These are phyloP conservation scores for Spicauda simplicius DNA, from an alignment of 2,888 invertebrate species.

Conservation along the genomic window DNA sequence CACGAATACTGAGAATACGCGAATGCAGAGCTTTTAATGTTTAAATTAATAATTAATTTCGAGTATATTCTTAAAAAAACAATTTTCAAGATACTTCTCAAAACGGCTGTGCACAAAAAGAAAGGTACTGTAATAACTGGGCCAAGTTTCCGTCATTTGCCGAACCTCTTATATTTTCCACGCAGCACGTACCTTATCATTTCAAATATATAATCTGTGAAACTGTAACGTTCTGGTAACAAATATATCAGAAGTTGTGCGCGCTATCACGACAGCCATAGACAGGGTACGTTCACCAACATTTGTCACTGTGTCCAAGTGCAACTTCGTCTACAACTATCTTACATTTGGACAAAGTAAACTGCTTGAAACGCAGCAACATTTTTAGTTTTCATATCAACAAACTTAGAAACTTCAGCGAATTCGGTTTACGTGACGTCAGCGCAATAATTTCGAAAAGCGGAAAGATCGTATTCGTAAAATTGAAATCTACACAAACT, in stretches of 20 bases:
- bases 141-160: neutral
- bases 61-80: too few relatives aligned
- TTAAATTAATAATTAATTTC: too few relatives aligned
- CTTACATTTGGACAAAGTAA: slow-evolving; percentile 58
- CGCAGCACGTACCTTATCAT: neutral
- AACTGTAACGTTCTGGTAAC: slow-evolving; percentile 20
- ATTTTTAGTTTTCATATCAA: slow-evolving; percentile 65
- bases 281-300: slow-evolving; percentile 48
- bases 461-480: slow-evolving; percentile 33
- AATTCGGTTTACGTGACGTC: slow-evolving; percentile 64
- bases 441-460: slow-evolving; percentile 59
- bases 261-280: slow-evolving; percentile 32
- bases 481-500: slow-evolving; percentile 6
- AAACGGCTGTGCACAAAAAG: neutral
- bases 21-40: too few relatives aligned
- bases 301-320: slow-evolving; percentile 66
- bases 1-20: too few relatives aligned
- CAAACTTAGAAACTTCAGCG: slow-evolving; percentile 63
- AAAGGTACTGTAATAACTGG: neutral
- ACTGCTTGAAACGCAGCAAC: slow-evolving; percentile 64
- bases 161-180: neutral
- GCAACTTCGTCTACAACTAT: slow-evolving; percentile 72
- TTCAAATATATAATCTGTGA: slow-evolving; percentile 16
- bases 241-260: slow-evolving; percentile 31
- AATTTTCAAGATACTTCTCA: too few relatives aligned